phyloP scores from a whole-genome alignment of 2,888 invertebrate genomes.

The Athripsodes cinereus region DNA sequence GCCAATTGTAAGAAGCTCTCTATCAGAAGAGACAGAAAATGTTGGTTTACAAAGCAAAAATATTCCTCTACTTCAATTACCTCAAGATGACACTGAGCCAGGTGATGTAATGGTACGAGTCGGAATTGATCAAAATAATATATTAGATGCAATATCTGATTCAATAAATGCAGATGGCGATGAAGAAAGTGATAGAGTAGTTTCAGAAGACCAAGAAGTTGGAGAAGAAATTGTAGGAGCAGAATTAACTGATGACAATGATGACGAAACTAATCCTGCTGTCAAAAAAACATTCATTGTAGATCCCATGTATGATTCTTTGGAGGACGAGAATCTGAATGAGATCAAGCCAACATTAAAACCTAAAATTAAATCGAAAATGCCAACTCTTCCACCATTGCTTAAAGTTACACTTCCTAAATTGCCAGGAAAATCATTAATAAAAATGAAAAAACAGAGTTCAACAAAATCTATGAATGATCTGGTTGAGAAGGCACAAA shows the following conservation, averaged over 20 bases:
- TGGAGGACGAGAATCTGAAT: neutral
- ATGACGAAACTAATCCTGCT: neutral
- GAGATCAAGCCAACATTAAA: neutral
- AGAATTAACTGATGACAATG: neutral
- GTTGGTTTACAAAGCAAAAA: no score
- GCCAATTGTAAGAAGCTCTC: neutral
- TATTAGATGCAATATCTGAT: neutral
- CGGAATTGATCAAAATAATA: no score
- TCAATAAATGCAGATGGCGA: neutral
- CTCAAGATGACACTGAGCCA: no score
- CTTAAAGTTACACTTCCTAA: neutral
- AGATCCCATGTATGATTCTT: neutral
- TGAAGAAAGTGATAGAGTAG: no score
- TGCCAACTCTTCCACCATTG: neutral
- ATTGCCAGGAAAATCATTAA: neutral
- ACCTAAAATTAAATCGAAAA: neutral
- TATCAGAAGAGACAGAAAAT: neutral
- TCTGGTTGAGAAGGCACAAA: slow-evolving; percentile 26
- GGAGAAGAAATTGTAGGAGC: neutral
- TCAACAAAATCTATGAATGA: neutral
- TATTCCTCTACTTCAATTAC: no score
- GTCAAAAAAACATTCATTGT: neutral
- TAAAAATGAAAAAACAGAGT: neutral
- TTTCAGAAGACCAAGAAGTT: neutral
- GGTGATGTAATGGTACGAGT: no score